Evolutionary conservation across 2,797 vertebrate genomes (phyloP), one percentile per base, ranked within the genome.

Genomic region (Naso thynnoides): DNA sequence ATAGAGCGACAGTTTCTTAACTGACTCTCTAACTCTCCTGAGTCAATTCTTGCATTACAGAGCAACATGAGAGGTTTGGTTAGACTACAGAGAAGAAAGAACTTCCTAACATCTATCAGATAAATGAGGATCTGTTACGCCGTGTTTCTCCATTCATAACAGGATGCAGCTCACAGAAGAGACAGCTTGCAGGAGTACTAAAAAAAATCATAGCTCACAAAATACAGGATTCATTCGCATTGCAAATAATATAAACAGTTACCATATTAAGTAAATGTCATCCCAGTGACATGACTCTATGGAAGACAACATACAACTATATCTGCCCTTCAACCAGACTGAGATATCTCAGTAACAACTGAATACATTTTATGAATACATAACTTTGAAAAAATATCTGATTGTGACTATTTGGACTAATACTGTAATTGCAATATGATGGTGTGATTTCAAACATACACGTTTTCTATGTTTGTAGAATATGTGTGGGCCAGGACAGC

Each of bases 51-150:
- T 58, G 45, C 54, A 38, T 24, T 44, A 42, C 27, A 64, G 24
- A 69, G 62, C 24, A 64, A 58, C 27, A 44, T 14, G 67, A 65
- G 64, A 52, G 53, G 55, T 75, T 82, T 83, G 79, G 75, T 73
- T 64, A 73, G 39, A 77, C 70, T 66, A 74, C 52, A 83, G 62
- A 78, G 62, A n/a, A 41, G 41, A 44, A 65, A 70, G 75, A 79
- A 77, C 57, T 71, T 66, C 78, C 70, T 44, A 76, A 84, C 77
- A 81, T 83, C 62, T 38, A 36, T 36, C 33, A 36, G 8, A 36
- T 11, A 36, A 2, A 36, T 36, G 33, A 57, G 68, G 69, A 50
- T 66, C 68, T 53, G 72, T 81, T 76, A 73, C 70, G 48, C 44
- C 59, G 31, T 59, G 57, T 39, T 49, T 65, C 69, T 68, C 53